Evolutionary conservation across 2,113 vertebrate genomes (phyloP).

Genomic region (Antechinus flavipes): DNA sequence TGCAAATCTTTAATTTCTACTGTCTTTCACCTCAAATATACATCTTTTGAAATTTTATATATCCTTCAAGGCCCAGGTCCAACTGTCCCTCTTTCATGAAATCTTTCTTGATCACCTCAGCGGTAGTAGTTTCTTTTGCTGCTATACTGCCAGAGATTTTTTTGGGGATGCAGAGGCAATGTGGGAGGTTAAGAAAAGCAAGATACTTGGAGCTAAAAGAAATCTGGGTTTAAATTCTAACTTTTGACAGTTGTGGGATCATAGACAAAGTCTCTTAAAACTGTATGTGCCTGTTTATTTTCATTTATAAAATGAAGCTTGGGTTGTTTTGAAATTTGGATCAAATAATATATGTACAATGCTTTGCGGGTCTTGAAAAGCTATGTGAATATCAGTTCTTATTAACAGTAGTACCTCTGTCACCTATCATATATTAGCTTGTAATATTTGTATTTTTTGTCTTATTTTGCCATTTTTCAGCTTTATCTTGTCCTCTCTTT

Average conservation of each 20-base stretch:
- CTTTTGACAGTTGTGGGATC: neutral
- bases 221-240: neutral
- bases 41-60: neutral
- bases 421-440: neutral
- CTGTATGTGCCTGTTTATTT: neutral
- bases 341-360: neutral
- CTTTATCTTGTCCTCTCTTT: neutral
- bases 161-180: neutral
- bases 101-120: neutral
- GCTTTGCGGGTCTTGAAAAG: neutral
- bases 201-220: neutral
- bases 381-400: neutral
- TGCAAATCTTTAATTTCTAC: neutral
- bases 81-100: neutral
- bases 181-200: neutral
- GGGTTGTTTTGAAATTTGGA: neutral
- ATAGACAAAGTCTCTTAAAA: neutral
- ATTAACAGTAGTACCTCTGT: neutral
- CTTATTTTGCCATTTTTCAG: too few species aligned
- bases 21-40: neutral
- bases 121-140: neutral
- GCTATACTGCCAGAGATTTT: neutral
- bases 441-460: neutral
- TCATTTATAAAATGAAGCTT: too few species aligned
- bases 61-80: neutral